Percentiles rank a stretch among this genome's conserved stretches.
phyloP scores from a whole-genome alignment of 1,140 invertebrate genomes.

The Sarcophaga peregrina region DNA sequence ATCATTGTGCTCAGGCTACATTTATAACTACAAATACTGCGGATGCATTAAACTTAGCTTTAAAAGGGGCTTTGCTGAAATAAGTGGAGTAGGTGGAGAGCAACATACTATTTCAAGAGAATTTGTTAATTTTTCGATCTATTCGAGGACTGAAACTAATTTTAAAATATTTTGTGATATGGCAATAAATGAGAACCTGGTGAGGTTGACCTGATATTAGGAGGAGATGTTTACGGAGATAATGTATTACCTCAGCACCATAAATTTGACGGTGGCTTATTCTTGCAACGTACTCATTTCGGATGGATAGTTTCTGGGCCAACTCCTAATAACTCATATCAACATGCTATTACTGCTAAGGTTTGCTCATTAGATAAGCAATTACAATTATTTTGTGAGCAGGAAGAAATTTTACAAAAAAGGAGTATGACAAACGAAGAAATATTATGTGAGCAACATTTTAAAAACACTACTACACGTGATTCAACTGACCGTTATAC shows the following conservation, averaged over 20 bases:
- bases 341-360: no score
- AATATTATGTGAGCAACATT: no score
- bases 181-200: no score
- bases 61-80: background rate
- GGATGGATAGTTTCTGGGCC: conserved; percentile 31
- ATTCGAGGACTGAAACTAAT: no score
- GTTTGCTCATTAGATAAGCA: no score
- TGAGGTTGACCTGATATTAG: background rate
- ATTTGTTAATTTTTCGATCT: background rate
- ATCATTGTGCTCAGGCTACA: no score
- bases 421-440: background rate
- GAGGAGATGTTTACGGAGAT: background rate
- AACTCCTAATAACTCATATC: background rate
- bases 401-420: background rate
- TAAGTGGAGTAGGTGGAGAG: background rate
- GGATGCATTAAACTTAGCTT: background rate
- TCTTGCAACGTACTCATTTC: background rate
- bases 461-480: no score
- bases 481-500: no score
- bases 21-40: no score
- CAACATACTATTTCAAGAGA: background rate
- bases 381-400: no score
- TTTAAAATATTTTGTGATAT: background rate
- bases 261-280: no score
- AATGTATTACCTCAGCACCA: background rate